Percentiles rank a stretch among this genome's conserved stretches.
phyloP scores from a whole-genome alignment of 2,888 invertebrate genomes.

The Yponomeuta cagnagella region DNA sequence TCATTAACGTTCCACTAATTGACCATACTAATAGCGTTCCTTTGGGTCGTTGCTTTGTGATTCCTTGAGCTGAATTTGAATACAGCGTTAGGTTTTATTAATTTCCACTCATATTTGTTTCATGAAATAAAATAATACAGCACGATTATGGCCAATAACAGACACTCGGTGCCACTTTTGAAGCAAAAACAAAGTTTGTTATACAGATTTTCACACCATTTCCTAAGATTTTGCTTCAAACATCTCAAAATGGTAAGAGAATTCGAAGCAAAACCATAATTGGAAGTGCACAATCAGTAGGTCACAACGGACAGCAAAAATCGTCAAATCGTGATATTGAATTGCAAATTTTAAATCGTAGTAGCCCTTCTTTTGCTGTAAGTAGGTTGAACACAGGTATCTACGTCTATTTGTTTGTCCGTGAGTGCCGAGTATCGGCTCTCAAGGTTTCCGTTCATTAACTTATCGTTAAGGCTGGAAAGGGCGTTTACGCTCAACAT shows the following conservation, averaged over 20 bases:
- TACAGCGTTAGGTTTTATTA: neutral
- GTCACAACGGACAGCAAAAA: conserved; percentile 17
- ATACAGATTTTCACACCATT: too few species aligned
- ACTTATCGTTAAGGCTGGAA: conserved; percentile 19
- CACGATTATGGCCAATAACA: too few species aligned
- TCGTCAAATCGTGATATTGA: neutral
- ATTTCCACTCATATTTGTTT: too few species aligned
- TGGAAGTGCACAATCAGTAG: conserved; percentile 15
- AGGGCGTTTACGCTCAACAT: conserved; percentile 18
- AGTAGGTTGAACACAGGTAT: neutral
- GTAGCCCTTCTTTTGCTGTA: neutral
- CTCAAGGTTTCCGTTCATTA: conserved; percentile 27
- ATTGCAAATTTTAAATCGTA: neutral
- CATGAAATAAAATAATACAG: too few species aligned
- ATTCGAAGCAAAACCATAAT: neutral
- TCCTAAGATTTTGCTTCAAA: too few species aligned
- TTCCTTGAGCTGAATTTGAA: conserved; percentile 64
- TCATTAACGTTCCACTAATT: conserved; percentile 70
- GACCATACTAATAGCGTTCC: conserved; percentile 60
- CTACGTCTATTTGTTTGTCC: conserved; percentile 19
- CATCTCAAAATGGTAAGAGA: too few species aligned
- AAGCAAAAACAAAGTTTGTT: too few species aligned
- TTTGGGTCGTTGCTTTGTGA: conserved; percentile 50
- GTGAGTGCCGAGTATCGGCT: conserved; percentile 20
- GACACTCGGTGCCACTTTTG: too few species aligned